These are phyloP conservation scores for Meteorus colon DNA, from an alignment of 2,888 invertebrate genomes.

Conservation along the genomic window DNA sequence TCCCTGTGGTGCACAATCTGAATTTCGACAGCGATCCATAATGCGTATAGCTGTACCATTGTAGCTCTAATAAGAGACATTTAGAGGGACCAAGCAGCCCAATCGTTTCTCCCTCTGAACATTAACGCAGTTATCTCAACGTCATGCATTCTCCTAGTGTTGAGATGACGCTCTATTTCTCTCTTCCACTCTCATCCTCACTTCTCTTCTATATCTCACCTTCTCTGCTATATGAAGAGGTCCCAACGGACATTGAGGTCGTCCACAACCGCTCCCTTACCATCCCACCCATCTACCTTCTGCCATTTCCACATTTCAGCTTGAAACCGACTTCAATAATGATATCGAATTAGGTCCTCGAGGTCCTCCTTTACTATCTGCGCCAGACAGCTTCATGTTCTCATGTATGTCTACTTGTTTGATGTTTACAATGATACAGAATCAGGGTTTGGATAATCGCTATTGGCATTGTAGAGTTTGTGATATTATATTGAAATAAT, in stretches of 20 bases:
- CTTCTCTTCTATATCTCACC: not conserved
- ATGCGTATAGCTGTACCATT: conserved; percentile 48
- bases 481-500: not conserved
- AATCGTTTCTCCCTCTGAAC: conserved; percentile 45
- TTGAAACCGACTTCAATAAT: conserved; percentile 36
- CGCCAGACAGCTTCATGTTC: conserved; percentile 24
- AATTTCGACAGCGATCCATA: not conserved
- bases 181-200: not conserved
- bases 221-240: not conserved
- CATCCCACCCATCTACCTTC: conserved; percentile 19
- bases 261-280: conserved; percentile 37
- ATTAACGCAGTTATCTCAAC: conserved; percentile 52
- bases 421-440: not conserved
- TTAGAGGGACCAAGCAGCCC: conserved; percentile 49
- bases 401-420: too few relatives aligned
- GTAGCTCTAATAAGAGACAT: conserved; percentile 60
- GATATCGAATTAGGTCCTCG: conserved; percentile 37
- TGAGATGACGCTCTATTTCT: conserved; percentile 13
- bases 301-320: conserved; percentile 12
- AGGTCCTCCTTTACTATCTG: conserved; percentile 28
- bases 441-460: not conserved
- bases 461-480: too few relatives aligned
- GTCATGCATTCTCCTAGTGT: conserved; percentile 44
- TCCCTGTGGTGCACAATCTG: not conserved
- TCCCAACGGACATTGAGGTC: conserved; percentile 26